Percentiles rank a stretch among this genome's conserved stretches.
Evolutionary conservation across 2,888 invertebrate species (phyloP).

Genomic region (Didymodactylos carnosus): DNA sequence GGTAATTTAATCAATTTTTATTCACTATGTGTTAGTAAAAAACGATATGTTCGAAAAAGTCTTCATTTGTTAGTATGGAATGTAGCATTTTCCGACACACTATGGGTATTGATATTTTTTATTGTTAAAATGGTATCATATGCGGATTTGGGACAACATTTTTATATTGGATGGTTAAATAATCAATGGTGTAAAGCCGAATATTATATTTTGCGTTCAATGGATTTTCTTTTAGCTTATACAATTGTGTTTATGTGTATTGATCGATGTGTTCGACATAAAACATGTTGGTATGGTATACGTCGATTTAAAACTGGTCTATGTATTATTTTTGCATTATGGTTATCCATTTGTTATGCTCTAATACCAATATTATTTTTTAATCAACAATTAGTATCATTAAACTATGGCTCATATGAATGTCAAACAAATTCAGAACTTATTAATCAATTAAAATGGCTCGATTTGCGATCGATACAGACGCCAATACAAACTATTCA

Average conservation of each 20-base stretch:
- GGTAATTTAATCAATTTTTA: background rate
- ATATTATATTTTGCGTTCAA: conserved; percentile 5
- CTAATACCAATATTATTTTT: conserved; percentile 10
- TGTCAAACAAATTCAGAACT: background rate
- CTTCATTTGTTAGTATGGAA: conserved; percentile 5
- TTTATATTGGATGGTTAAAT: background rate
- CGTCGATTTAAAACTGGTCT: conserved; percentile 5
- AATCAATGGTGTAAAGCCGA: conserved; percentile 13
- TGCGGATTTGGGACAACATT: background rate
- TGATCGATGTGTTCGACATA: conserved; percentile 1
- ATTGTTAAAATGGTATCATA: conserved; percentile 7
- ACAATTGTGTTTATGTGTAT: conserved; percentile 13
- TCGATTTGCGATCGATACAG: background rate
- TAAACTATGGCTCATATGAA: conserved; percentile 7
- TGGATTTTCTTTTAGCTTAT: conserved; percentile 13
- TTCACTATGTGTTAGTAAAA: background rate
- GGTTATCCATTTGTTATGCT: conserved; percentile 6
- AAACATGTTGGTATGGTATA: conserved; percentile 5
- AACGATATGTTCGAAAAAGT: conserved; percentile 10
- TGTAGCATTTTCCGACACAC: background rate
- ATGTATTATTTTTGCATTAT: conserved; percentile 1
- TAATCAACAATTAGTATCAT: background rate
- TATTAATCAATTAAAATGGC: background rate
- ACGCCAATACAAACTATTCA: background rate
- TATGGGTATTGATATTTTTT: conserved; percentile 6